Evolutionary conservation across 2,113 vertebrate species (phyloP).

Genomic region (Typhlomys cinereus): DNA sequence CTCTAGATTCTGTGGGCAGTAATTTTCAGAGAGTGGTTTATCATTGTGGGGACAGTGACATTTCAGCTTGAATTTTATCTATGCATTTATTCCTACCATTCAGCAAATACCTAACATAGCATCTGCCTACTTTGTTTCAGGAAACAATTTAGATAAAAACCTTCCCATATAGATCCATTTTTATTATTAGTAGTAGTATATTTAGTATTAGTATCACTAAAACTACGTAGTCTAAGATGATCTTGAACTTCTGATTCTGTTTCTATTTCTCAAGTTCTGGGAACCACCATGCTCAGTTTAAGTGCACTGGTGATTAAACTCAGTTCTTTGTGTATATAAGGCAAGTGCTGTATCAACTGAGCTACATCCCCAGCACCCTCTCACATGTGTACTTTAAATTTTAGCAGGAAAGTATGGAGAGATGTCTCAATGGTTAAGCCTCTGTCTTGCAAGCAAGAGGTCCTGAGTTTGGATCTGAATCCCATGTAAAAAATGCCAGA

Average conservation of each 20-base stretch:
- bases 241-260: background rate
- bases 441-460: too few relatives aligned
- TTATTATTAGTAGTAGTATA: too few relatives aligned
- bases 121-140: background rate
- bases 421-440: too few relatives aligned
- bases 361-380: background rate
- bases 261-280: too few relatives aligned
- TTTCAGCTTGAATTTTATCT: background rate
- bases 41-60: background rate
- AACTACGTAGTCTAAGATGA: background rate
- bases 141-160: background rate
- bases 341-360: background rate
- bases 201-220: too few relatives aligned
- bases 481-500: too few relatives aligned
- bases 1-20: background rate
- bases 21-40: background rate
- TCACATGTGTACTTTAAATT: background rate
- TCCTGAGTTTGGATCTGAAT: too few relatives aligned
- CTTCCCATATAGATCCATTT: background rate
- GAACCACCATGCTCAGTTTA: background rate
- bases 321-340: background rate
- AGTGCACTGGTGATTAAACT: background rate
- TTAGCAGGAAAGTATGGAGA: too few relatives aligned
- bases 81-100: background rate
- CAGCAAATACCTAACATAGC: background rate